Conservation (phyloP, 2,797 vertebrate genomes). For the Enoplosus armatus region DNA sequence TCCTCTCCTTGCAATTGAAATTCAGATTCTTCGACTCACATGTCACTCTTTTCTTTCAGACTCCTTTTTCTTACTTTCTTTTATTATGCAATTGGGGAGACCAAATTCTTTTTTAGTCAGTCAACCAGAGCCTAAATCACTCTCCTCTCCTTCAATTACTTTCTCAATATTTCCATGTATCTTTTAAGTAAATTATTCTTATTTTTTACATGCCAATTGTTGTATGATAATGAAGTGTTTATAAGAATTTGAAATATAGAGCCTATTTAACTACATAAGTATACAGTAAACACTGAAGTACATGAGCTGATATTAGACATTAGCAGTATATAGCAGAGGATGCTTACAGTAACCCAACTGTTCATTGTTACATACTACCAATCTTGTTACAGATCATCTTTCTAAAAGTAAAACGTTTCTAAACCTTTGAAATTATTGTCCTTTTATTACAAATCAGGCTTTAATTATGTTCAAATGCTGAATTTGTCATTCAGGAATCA, state of each 20-base stretch:
- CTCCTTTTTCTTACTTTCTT: constrained; percentile 56
- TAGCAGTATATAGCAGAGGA: not conserved
- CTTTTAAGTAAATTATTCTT: not conserved
- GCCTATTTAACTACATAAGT: not conserved
- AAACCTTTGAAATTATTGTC: not conserved
- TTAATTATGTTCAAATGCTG: not conserved
- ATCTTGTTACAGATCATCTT: not conserved
- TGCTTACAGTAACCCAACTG: not conserved
- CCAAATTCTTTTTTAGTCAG: constrained; percentile 21
- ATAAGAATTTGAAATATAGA: not conserved
- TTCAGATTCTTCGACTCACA: constrained; percentile 62
- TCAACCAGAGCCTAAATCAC: constrained; percentile 1
- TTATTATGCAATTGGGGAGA: constrained; percentile 47
- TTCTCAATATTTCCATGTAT: not conserved
- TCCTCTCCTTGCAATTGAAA: constrained; percentile 66
- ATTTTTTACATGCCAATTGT: not conserved
- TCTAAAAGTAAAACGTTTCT: not conserved
- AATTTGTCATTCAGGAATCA: not conserved
- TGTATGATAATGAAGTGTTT: not conserved
- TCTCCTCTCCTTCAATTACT: not conserved
- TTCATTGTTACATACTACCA: not conserved
- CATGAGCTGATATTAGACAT: not conserved
- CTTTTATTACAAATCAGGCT: not conserved
- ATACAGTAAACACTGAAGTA: not conserved
- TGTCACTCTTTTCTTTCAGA: constrained; percentile 56